phyloP scores from a whole-genome alignment of 2,888 invertebrate species.

The Cryptus viduatorius region DNA sequence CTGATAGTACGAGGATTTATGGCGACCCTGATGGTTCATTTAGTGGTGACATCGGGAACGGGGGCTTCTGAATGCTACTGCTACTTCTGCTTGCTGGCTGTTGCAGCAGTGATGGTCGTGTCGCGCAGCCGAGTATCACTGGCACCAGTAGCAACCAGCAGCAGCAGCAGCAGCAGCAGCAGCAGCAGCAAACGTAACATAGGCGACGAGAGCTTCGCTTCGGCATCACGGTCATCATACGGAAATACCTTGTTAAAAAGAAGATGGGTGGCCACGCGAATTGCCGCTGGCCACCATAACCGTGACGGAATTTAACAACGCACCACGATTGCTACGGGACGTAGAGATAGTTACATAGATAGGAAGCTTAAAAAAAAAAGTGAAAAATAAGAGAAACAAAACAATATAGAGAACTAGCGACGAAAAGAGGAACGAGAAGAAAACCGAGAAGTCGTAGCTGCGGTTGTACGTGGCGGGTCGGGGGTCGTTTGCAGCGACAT shows the following conservation, averaged over 20 bases:
- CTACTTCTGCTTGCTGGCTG: not conserved
- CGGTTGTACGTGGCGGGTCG: constrained; percentile 63
- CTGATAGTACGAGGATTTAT: constrained; percentile 81
- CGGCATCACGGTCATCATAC: constrained; percentile 77
- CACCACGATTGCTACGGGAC: constrained; percentile 62
- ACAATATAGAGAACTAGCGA: constrained; percentile 25
- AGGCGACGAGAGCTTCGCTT: constrained; percentile 58
- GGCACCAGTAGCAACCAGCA: constrained; percentile 28
- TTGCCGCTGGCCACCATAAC: constrained; percentile 59
- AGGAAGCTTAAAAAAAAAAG: constrained; percentile 4
- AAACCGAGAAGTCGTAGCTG: constrained; percentile 46
- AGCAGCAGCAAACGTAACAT: constrained; percentile 54
- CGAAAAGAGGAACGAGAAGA: constrained; percentile 31
- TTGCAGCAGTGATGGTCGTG: constrained; percentile 54
- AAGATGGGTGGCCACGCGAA: constrained; percentile 65
- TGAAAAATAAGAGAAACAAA: not conserved
- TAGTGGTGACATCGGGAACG: constrained; percentile 80
- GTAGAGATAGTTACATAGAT: constrained; percentile 59
- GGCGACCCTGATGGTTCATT: constrained; percentile 82
- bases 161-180: constrained; percentile 1
- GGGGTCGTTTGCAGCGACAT: constrained; percentile 54
- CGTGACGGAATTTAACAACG: constrained; percentile 67
- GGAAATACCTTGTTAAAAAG: constrained; percentile 79
- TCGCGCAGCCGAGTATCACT: constrained; percentile 60
- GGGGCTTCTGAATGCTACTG: constrained; percentile 61